Evolutionary conservation across 2,797 vertebrate genomes (phyloP), one percentile per base, ranked within the genome.

Genomic region (Pachyuromys duprasi): DNA sequence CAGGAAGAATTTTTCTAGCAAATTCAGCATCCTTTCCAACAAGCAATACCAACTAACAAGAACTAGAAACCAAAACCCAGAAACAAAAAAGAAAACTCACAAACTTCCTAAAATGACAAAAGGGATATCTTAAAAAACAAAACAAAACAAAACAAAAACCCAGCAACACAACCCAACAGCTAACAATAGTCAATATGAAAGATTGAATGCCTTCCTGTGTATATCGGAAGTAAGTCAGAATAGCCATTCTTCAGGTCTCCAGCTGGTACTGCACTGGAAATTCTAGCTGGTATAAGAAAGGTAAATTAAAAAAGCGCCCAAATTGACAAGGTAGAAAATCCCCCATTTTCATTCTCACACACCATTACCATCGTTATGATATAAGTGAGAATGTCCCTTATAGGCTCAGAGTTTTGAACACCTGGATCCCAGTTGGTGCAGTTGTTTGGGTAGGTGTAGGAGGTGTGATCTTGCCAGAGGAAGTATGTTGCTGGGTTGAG

Each of bases 101-200:
- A 42, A 91, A 76, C 42, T 53, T 95, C 31, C 13, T 90, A 55
- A 93, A 39, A 65, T 70, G 36, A 49, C 95, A 60, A 90, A 94
- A 62, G 31, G 31, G 22, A 0, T 24, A 82, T 80, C 72, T 93
- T 55, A 55, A 79, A 55, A 33, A 31, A 33, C 6, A 49, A 31
- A 49, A 49, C 26, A 45, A 76, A 26, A 76, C 22, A 62, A 18
- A 62, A 18, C 14, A 62, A 83, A 65, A 65, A 42, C 92, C 26
- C n/a, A 60, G 15, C 8, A 53, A n/a, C n/a, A n/a, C n/a, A n/a
- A n/a, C n/a, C 26, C n/a, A 60, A 20, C 8, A 53, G n/a, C 14
- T 94, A 63, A 89, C 49, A 84, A 8, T 84, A 49, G 67, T 86
- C 82, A 89, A 70, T 72, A 45, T 13, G 42, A 93, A 81, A 45